Evolutionary conservation across 2,797 vertebrate genomes (phyloP).

Genomic region (Monodelphis domestica): DNA sequence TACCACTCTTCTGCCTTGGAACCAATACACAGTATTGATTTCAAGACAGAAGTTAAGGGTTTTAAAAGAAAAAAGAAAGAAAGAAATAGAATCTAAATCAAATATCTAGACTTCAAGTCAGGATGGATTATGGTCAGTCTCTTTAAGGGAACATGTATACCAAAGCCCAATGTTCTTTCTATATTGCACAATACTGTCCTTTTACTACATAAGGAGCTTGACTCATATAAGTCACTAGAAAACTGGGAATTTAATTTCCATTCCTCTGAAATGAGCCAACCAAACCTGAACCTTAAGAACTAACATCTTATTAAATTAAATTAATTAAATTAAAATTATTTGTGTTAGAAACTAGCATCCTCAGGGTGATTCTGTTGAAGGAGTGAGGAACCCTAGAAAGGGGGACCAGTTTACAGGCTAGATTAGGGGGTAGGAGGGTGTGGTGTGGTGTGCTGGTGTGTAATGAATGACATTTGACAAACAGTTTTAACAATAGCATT

Average conservation of each 20-base stretch:
- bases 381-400: neutral
- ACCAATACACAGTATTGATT: too few relatives aligned
- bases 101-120: neutral
- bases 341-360: neutral
- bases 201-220: neutral
- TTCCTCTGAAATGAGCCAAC: neutral
- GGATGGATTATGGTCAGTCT: neutral
- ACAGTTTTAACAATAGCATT: slow-evolving; percentile 6
- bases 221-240: neutral
- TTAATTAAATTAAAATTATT: slow-evolving; percentile 19
- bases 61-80: too few relatives aligned
- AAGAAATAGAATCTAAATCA: neutral
- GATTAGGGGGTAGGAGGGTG: too few relatives aligned
- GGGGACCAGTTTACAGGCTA: neutral
- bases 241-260: neutral
- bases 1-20: too few relatives aligned
- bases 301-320: too few relatives aligned
- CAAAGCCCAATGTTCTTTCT: neutral
- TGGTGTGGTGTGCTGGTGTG: too few relatives aligned
- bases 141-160: neutral
- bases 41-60: too few relatives aligned
- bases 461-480: neutral
- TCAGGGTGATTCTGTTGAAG: neutral
- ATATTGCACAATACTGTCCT: neutral
- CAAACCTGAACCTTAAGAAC: neutral